Percentiles rank a stretch among this genome's conserved stretches.
Conservation (phyloP, 2,113 vertebrate genomes). For the Cyanoliseus patagonus region DNA sequence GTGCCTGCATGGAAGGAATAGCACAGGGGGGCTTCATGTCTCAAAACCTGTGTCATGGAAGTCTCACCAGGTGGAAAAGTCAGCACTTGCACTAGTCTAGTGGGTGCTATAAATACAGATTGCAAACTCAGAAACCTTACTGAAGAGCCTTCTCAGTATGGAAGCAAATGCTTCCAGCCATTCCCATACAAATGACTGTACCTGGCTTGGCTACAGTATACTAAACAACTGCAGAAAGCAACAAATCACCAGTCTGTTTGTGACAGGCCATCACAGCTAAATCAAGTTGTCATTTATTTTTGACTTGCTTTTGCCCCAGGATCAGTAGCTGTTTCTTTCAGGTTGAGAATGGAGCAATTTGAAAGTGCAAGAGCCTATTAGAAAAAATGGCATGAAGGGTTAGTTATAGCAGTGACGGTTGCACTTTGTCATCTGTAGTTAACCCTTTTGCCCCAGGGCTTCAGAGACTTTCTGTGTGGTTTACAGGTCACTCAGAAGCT, state of each 20-base stretch:
- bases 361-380: constrained; percentile 68
- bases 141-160: neutral
- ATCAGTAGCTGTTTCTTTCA: constrained; percentile 62
- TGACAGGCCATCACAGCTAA: constrained; percentile 65
- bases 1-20: neutral
- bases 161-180: neutral
- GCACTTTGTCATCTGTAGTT: constrained; percentile 66
- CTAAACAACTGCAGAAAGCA: constrained; percentile 48
- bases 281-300: constrained; percentile 74
- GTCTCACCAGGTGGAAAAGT: neutral
- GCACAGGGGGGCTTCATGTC: neutral
- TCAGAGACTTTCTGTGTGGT: constrained; percentile 31
- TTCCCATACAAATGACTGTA: constrained; percentile 16
- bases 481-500: constrained; percentile 34
- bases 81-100: neutral
- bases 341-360: constrained; percentile 61
- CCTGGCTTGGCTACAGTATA: constrained; percentile 3
- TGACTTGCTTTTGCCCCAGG: constrained; percentile 57
- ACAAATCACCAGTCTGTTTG: constrained; percentile 67
- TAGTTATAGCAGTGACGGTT: constrained; percentile 55
- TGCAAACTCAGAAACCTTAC: neutral
- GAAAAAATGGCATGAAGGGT: constrained; percentile 65
- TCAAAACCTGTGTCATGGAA: neutral
- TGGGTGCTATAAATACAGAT: neutral
- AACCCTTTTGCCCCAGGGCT: constrained; percentile 53